Conservation (phyloP, 92 coral and sea anemone genomes). For the Actinernus sp. region DNA sequence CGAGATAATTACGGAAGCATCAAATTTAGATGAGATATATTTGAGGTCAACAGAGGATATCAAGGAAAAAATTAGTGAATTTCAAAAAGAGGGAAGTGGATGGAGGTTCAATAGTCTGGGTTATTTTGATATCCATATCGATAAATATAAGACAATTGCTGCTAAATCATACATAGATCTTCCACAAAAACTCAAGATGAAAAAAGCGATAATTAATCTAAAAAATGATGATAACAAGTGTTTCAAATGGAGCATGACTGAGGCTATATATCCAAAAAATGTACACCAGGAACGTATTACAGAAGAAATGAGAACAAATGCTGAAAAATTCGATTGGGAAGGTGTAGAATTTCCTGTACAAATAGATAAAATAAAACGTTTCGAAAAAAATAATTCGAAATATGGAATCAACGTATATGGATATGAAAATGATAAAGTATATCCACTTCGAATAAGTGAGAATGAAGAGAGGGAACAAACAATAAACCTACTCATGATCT, state of each 20-base stretch:
- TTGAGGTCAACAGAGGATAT: slow-evolving; percentile 3
- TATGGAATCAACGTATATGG: slow-evolving; percentile 4
- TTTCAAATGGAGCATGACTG: too few relatives aligned
- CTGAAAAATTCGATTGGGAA: slow-evolving; percentile 24
- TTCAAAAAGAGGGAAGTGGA: slow-evolving; percentile 33
- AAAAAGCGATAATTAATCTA: too few relatives aligned
- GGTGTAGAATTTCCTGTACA: too few relatives aligned
- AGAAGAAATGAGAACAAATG: slow-evolving; percentile 21
- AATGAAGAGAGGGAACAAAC: background rate
- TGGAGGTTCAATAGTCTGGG: slow-evolving; percentile 32
- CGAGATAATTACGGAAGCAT: slow-evolving; percentile 43
- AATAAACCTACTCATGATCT: slow-evolving; percentile 18
- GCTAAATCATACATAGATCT: too few relatives aligned
- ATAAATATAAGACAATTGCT: slow-evolving; percentile 29
- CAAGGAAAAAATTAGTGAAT: slow-evolving; percentile 14
- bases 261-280: too few relatives aligned
- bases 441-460: too few relatives aligned
- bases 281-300: slow-evolving; percentile 12
- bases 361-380: slow-evolving; percentile 15
- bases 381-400: slow-evolving; percentile 21
- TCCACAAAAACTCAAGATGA: too few relatives aligned
- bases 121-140: slow-evolving; percentile 28
- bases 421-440: too few relatives aligned
- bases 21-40: slow-evolving; percentile 21
- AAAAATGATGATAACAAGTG: background rate